Base-by-base conservation (phyloP, 2,888 invertebrate genomes). In the Steromphala cineraria region DNA sequence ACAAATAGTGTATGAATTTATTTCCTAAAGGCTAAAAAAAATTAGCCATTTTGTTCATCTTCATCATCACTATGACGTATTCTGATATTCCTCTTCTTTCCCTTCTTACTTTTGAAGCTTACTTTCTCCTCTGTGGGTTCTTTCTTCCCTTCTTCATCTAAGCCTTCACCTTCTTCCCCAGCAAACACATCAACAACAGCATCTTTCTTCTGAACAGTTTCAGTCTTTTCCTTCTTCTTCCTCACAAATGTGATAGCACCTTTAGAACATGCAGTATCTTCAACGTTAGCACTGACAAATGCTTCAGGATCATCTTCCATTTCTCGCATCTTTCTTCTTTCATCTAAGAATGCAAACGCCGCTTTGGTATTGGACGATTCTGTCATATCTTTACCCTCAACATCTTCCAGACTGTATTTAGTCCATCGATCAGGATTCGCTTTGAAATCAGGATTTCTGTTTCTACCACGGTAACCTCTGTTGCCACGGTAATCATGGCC, bases 341-440 rank as follows among this genome's bases (percentile, higher is more conserved):
- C 94, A 90, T 96, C 96, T 52, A 97, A 94, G 91, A 97, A 96
- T n/a, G 96, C 95, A 86, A 97, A 94, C 0, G 97, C 97, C 55
- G 97, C 96, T 71, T 95, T 95, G 17, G 96, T 95, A 89, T 97
- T 97, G 62, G 96, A 95, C 78, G 95, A 95, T 80, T 97, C 97
- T 0, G 97, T 96, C 94, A 97, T 96, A 89, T 97, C 96, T 19
- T 95, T 95, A 81, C 94, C 95, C 8, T 95, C 94, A 2, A 97
- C 97, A 95, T 97, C 96, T 36, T 95, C 96, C 21, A 98, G 93
- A 19, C 96, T 95, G 90, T 98, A 97, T 90, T 96, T 96, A 15
- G 95, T 95, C 96, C 97, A 97, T 91, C 96, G 97, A 83, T 96
- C 95, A 17, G 97, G 97, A 93, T 97, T 96, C 85, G 95, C 95